Evolutionary conservation across 2,888 invertebrate genomes (phyloP), one percentile per base, ranked within the genome.

Genomic region (Cerastis leucographa): DNA sequence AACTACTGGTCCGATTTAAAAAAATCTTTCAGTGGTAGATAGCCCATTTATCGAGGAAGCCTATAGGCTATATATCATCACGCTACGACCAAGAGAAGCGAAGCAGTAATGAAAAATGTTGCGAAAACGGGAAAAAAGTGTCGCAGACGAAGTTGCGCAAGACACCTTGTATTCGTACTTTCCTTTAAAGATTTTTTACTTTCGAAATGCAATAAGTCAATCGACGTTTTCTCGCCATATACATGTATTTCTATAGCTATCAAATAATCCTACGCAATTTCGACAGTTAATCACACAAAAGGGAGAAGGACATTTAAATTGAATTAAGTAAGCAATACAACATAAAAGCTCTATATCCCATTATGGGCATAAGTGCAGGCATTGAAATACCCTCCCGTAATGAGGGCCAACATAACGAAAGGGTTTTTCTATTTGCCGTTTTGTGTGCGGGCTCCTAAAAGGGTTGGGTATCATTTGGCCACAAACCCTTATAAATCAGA

Each of bases 401-500:
- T 84, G 73, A 80, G 59, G 67, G 61, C 42, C 5, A 42, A 69
- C 68, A 44, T 73, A 74, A 49, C 49, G 42, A 78, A 80, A 86
- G 69, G 85, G 88, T 71, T 88, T 84, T 77, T 80, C 73, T 81
- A 78, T 77, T 70, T 77, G 42, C 67, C 29, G 29, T 79, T 84
- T 59, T 54, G 68, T 59, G 54, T 69, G 42, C 74, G 80, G 89
- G 68, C 71, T 89, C 84, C 91, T 84, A 88, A 90, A 91, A 89
- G 88, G 89, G 89, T 87, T 84, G 81, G 81, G 85, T 88, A 89
- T 89, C 87, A 87, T 88, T 91, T 85, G 67, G 88, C 87, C 84
- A 81, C 79, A 87, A 25, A 90, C 87, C 87, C 80, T 76, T 83
- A 91, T 92, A 92, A 92, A 92, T 93, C 92, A 90, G 79, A 42